Percentiles rank a stretch among this genome's conserved stretches.
Evolutionary conservation across 2,888 invertebrate genomes (phyloP).

Genomic region (Caenorhabditis zanzibari): DNA sequence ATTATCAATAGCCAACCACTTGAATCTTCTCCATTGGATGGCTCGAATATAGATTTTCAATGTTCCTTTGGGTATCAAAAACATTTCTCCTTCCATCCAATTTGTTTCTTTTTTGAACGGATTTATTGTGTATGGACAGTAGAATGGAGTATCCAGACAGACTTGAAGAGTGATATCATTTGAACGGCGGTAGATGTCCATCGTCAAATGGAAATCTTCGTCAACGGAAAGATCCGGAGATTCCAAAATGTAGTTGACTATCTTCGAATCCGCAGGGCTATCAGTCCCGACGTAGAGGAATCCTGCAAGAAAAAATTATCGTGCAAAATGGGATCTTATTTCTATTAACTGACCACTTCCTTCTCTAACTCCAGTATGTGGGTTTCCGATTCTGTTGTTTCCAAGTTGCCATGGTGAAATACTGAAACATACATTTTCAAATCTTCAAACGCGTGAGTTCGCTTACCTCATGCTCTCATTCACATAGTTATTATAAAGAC

Average conservation of each 20-base stretch:
- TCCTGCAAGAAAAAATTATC: slow-evolving; percentile 45
- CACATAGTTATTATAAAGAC: slow-evolving; percentile 70
- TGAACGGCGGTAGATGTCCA: slow-evolving; percentile 78
- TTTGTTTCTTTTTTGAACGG: slow-evolving; percentile 71
- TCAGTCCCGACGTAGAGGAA: slow-evolving; percentile 79
- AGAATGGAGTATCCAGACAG: slow-evolving; percentile 75
- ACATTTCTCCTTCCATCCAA: slow-evolving; percentile 74
- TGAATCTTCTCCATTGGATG: slow-evolving; percentile 80
- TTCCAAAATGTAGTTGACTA: slow-evolving; percentile 75
- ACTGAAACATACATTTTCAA: slow-evolving; percentile 38
- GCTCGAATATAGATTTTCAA: slow-evolving; percentile 77
- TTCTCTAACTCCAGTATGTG: slow-evolving; percentile 70
- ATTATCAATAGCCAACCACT: slow-evolving; percentile 81
- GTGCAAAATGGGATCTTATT: not conserved
- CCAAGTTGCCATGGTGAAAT: slow-evolving; percentile 66
- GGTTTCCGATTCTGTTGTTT: slow-evolving; percentile 67
- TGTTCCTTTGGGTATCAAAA: slow-evolving; percentile 71
- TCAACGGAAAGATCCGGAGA: slow-evolving; percentile 72
- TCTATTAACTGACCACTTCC: slow-evolving; percentile 34
- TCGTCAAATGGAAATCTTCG: slow-evolving; percentile 71
- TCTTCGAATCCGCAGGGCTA: slow-evolving; percentile 58
- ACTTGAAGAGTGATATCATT: slow-evolving; percentile 78
- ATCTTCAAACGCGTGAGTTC: not conserved
- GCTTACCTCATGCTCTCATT: slow-evolving; percentile 65
- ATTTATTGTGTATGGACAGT: slow-evolving; percentile 76